Conservation (phyloP, 1,140 invertebrate species). For the Zophobas morio region DNA sequence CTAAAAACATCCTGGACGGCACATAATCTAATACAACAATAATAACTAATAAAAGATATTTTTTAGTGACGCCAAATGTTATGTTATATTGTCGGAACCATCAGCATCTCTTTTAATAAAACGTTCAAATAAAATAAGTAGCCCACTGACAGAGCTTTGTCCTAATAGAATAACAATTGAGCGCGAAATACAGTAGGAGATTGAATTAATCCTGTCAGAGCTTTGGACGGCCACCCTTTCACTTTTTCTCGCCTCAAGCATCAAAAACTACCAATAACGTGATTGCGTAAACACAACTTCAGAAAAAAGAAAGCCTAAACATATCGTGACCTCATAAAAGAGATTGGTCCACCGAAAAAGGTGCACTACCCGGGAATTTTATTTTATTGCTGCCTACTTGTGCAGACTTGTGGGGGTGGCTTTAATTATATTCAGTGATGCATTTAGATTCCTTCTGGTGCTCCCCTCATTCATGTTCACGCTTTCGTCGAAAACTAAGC, state of each 20-base stretch:
- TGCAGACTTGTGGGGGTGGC: constrained; percentile 24
- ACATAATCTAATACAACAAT: no score
- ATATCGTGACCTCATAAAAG: no score
- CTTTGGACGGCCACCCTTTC: constrained; percentile 28
- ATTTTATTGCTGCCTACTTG: neutral
- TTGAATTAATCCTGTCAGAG: constrained; percentile 34
- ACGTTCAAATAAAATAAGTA: neutral
- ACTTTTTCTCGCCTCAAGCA: neutral
- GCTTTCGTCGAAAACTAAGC: constrained; percentile 51
- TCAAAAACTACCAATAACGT: constrained; percentile 11
- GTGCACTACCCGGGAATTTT: neutral
- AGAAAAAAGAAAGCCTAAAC: neutral
- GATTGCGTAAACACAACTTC: neutral
- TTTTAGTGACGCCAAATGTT: neutral
- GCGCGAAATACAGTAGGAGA: constrained; percentile 35
- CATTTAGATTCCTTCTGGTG: constrained; percentile 41
- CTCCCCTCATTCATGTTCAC: constrained; percentile 42
- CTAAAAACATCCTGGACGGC: no score
- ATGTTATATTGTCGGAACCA: neutral
- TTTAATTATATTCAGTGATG: constrained; percentile 38
- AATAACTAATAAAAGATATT: no score
- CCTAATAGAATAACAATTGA: constrained; percentile 46
- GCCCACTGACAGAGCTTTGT: constrained; percentile 32
- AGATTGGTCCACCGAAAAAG: no score
- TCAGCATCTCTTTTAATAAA: neutral